Evolutionary conservation across 2,888 invertebrate species (phyloP).

Genomic region (Allygus modestus): DNA sequence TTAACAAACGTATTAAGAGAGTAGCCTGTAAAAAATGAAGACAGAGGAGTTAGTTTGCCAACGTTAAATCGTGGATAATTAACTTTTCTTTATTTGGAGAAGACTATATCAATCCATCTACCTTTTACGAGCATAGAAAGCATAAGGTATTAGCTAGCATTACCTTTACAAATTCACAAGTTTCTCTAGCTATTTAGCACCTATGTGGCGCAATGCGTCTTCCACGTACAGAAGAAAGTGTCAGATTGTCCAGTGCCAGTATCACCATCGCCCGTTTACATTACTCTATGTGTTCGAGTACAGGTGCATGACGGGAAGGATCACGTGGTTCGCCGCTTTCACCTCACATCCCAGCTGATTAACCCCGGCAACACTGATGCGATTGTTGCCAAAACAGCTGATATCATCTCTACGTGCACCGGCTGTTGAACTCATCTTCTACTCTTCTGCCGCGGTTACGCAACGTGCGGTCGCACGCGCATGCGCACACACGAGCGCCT

Average conservation of each 20-base stretch:
- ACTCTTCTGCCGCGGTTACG: conserved; percentile 20
- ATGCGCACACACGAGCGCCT: not conserved
- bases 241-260: not conserved
- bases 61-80: too few relatives aligned
- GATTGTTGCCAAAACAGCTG: conserved; percentile 40
- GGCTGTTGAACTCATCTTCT: conserved; percentile 35
- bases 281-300: not conserved
- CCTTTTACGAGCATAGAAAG: too few relatives aligned
- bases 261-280: not conserved
- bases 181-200: not conserved
- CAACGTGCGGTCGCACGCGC: not conserved
- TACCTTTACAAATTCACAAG: too few relatives aligned
- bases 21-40: too few relatives aligned
- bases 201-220: not conserved
- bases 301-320: not conserved
- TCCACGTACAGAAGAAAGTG: not conserved
- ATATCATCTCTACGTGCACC: conserved; percentile 34
- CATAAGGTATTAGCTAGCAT: too few relatives aligned
- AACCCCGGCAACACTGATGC: not conserved
- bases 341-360: conserved; percentile 25
- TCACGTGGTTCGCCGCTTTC: not conserved
- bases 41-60: too few relatives aligned
- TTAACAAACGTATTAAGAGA: too few relatives aligned
- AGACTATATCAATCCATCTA: too few relatives aligned
- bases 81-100: too few relatives aligned